Evolutionary conservation across 2,888 invertebrate species (phyloP), one percentile per base, ranked within the genome.

Genomic region (Leucophenga montana): DNA sequence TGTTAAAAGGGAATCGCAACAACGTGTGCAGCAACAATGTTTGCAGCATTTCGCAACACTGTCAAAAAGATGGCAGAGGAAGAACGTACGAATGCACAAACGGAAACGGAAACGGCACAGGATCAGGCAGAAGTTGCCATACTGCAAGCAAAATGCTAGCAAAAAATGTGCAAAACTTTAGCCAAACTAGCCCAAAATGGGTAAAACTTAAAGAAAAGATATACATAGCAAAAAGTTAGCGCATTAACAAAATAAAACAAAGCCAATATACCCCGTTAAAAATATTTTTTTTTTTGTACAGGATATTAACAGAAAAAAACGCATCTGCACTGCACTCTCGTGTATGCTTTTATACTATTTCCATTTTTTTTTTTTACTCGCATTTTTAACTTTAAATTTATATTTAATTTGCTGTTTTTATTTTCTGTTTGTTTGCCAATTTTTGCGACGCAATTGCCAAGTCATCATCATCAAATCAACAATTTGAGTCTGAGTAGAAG

Each of bases 391-490:
- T 59, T 16, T 33, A n/a, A 59, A 59, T 59, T 59, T 31, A n/a
- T 14, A 33, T 33, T 59, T 59, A 56, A 56, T 8, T 20, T 20
- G 14, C 6, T 56, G 27, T 56, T 27, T 22, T 5, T 14, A 13
- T 22, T 59, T 59, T 33, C 33, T 57, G 27, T 57, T 57, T 31
- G 13, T 33, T 6, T 59, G 4, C n/a, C 18, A 16, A 3, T 33
- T 59, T 27, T 33, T 59, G 31, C n/a, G 59, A 59, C 16, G 59
- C 33, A 27, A 59, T 59, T 59, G 33, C 59, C 31, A 59, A 59
- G 33, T 59, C 31, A 59, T 54, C 11, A 18, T 59, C 59, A 59
- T 22, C 59, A 59, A 59, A 13, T 3, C 27, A 4, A 27, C 27
- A 27, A 27, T 27, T 3, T 4, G 27, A 27, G 27, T 27, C 4